These are phyloP conservation scores for Leistus spinibarbis DNA, from an alignment of 2,888 invertebrate genomes.

Conservation along the genomic window DNA sequence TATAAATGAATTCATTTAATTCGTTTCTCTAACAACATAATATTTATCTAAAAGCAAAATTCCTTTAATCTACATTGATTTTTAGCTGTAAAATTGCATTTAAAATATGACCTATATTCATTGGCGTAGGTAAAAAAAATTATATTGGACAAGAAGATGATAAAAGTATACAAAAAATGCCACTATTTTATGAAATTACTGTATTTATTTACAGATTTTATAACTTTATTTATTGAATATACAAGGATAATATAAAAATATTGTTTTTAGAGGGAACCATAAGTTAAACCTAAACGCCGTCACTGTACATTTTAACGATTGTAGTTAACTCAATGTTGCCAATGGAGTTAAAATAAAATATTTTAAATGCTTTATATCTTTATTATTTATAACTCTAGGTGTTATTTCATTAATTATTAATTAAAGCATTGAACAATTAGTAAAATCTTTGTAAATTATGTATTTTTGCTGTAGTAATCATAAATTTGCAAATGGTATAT, in stretches of 20 bases:
- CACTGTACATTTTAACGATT: background rate
- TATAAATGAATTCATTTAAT: too few relatives aligned
- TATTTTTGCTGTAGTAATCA: background rate
- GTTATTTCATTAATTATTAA: background rate
- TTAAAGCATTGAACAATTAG: background rate
- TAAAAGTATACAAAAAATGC: too few relatives aligned
- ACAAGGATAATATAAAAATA: background rate
- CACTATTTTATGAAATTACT: background rate
- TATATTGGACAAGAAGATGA: too few relatives aligned
- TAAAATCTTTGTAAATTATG: background rate
- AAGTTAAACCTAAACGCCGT: background rate
- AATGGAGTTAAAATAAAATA: background rate
- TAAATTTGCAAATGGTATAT: background rate
- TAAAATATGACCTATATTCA: too few relatives aligned
- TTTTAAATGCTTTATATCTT: constrained; percentile 17
- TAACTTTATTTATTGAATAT: background rate
- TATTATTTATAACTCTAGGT: background rate
- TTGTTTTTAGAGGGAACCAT: too few relatives aligned
- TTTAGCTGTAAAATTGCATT: too few relatives aligned
- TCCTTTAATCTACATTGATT: too few relatives aligned
- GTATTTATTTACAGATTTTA: background rate
- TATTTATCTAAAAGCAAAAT: too few relatives aligned
- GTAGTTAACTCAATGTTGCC: background rate
- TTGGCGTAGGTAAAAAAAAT: background rate
- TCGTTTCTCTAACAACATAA: too few relatives aligned